Percentiles rank a stretch among this genome's conserved stretches.
Conservation (phyloP, 1,140 invertebrate species). For the Leucophenga varia region DNA sequence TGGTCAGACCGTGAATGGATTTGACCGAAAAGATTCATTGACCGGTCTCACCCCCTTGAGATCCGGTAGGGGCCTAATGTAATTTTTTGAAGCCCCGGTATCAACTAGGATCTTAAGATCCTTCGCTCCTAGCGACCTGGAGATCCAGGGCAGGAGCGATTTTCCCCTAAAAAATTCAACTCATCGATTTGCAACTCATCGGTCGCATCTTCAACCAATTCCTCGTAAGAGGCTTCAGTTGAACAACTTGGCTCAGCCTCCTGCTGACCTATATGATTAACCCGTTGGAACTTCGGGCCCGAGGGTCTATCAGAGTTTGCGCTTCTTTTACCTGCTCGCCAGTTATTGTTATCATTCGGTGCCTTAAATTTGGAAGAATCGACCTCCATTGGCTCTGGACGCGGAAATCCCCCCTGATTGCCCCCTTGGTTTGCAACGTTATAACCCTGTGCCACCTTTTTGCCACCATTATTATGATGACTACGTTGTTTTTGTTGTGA, state of each 20-base stretch:
- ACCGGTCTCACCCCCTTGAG: neutral
- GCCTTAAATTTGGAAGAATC: no score
- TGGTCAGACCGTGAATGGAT: neutral
- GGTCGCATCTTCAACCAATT: no score
- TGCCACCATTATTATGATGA: no score
- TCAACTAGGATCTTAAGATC: neutral
- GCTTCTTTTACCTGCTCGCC: no score
- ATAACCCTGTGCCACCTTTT: neutral
- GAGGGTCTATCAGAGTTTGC: neutral
- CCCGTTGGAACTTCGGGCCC: no score
- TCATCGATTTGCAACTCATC: no score
- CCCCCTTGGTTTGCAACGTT: no score
- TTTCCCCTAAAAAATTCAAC: constrained; percentile 4
- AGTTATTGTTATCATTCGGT: no score
- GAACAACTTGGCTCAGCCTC: no score
- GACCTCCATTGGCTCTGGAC: no score
- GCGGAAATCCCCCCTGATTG: neutral
- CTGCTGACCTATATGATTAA: no score
- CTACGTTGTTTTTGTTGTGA: constrained; percentile 1
- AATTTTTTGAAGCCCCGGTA: constrained; percentile 5
- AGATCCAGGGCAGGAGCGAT: neutral
- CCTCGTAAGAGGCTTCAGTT: no score
- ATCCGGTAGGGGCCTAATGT: neutral
- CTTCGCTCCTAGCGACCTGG: neutral
- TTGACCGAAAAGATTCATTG: neutral